phyloP scores from a whole-genome alignment of 2,888 invertebrate species.

The Drepanosiphum platanoidis region DNA sequence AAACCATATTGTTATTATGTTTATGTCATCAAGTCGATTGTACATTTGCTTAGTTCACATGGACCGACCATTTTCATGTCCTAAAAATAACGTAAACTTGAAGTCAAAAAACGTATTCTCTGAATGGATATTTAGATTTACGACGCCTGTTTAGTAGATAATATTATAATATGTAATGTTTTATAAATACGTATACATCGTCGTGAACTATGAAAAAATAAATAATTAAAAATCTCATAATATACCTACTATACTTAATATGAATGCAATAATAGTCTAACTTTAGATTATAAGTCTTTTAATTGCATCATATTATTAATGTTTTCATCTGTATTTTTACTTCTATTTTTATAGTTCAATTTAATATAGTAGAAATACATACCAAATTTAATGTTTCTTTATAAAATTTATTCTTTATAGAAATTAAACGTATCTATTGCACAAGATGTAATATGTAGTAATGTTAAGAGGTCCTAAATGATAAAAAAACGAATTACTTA shows the following conservation, averaged over 20 bases:
- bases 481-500: background rate
- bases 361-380: background rate
- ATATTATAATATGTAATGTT: background rate
- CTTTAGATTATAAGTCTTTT: background rate
- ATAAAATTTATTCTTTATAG: background rate
- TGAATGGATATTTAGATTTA: background rate
- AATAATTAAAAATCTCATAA: too few relatives aligned
- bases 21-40: constrained; percentile 2
- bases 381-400: background rate
- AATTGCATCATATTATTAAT: background rate
- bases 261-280: background rate
- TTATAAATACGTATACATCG: too few relatives aligned
- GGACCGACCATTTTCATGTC: background rate
- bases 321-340: background rate
- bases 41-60: background rate
- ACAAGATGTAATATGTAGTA: background rate
- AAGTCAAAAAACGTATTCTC: background rate
- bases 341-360: background rate
- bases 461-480: background rate
- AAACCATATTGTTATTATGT: constrained; percentile 2
- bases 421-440: background rate
- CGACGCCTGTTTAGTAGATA: background rate
- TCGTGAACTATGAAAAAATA: too few relatives aligned
- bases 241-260: background rate
- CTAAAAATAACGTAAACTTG: background rate